Conservation (phyloP, 2,888 invertebrate species). For the Pterostichus madidus region DNA sequence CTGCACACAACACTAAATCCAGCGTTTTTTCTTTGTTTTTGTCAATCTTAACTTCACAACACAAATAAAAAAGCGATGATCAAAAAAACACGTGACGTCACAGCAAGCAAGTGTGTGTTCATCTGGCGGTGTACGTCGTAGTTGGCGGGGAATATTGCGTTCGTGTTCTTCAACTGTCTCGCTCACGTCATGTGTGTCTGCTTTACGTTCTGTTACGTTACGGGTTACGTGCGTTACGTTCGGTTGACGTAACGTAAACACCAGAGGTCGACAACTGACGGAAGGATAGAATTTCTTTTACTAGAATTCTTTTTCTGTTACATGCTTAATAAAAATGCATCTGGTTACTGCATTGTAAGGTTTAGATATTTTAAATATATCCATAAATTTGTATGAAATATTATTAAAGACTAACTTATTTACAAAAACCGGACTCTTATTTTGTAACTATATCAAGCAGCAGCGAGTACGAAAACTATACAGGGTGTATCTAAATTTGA, state of each 20-base stretch:
- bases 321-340: too few species aligned
- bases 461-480: too few species aligned
- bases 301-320: too few species aligned
- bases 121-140: not conserved
- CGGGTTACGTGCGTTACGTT: not conserved
- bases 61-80: conserved; percentile 38
- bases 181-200: not conserved
- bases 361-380: too few species aligned
- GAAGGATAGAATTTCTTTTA: too few species aligned
- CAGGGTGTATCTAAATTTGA: too few species aligned
- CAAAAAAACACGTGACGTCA: conserved; percentile 34
- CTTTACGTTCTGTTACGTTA: not conserved
- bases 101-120: not conserved
- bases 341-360: too few species aligned
- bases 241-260: not conserved
- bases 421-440: too few species aligned
- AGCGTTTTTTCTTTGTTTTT: conserved; percentile 36
- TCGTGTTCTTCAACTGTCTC: conserved; percentile 3
- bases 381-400: too few species aligned
- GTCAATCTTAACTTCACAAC: conserved; percentile 37
- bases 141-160: not conserved
- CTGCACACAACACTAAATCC: conserved; percentile 40
- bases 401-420: too few species aligned
- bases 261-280: not conserved
- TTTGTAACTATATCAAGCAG: too few species aligned